Evolutionary conservation across 2,797 vertebrate genomes (phyloP).

Genomic region (Hypotaenidia philippensis): DNA sequence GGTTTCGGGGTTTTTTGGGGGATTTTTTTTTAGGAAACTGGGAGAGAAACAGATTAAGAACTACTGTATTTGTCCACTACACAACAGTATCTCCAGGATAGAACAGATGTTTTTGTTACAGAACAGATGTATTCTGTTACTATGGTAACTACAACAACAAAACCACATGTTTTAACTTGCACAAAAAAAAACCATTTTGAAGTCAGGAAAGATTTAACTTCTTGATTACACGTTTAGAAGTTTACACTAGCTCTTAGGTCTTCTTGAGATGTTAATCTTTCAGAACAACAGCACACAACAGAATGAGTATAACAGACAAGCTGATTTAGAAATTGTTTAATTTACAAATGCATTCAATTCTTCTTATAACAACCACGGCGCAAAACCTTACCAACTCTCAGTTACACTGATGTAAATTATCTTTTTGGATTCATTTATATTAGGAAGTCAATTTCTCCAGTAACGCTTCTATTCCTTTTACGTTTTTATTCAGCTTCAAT

Average conservation of each 20-base stretch:
- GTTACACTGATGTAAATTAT: neutral
- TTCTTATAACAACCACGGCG: neutral
- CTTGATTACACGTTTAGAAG: neutral
- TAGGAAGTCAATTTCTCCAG: constrained; percentile 84
- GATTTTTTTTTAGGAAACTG: neutral
- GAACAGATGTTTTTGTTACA: neutral
- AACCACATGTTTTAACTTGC: neutral
- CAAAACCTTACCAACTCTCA: neutral
- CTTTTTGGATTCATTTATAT: neutral
- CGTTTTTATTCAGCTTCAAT: constrained; percentile 80
- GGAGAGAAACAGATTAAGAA: neutral
- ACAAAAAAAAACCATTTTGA: neutral
- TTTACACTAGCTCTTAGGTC: neutral
- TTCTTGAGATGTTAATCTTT: neutral
- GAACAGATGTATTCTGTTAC: neutral
- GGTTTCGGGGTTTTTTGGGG: neutral
- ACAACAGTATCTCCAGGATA: neutral
- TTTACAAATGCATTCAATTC: neutral
- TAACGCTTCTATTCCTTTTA: constrained; percentile 88
- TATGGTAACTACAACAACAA: neutral
- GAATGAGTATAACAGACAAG: neutral
- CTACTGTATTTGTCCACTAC: neutral
- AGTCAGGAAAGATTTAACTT: neutral
- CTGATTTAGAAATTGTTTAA: constrained; percentile 28
- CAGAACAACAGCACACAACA: neutral